phyloP scores from a whole-genome alignment of 1,140 invertebrate species.

The Varroa destructor region DNA sequence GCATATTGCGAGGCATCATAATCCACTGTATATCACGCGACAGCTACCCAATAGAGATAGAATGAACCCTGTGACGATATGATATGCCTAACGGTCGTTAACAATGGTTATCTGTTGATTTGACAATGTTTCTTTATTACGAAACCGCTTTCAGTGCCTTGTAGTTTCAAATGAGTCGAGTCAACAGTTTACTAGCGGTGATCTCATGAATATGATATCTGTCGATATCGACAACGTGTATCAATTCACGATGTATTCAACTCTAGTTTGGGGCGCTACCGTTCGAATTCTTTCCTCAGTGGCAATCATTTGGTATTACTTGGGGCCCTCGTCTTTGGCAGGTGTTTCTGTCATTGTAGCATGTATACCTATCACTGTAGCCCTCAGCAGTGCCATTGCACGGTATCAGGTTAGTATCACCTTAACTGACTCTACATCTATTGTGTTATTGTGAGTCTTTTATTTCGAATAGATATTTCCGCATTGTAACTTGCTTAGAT shows the following conservation, averaged over 20 bases:
- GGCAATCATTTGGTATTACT: conserved; percentile 33
- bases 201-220: conserved; percentile 36
- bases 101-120: too few relatives aligned
- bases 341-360: conserved; percentile 42
- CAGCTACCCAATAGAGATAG: too few relatives aligned
- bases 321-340: conserved; percentile 40
- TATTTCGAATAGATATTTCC: background rate
- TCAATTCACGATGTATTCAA: conserved; percentile 30
- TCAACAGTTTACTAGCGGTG: conserved; percentile 33
- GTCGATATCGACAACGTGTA: conserved; percentile 34
- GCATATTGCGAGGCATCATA: too few relatives aligned
- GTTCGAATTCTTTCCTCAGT: conserved; percentile 32
- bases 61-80: too few relatives aligned
- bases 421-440: background rate
- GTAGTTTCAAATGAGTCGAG: conserved; percentile 30
- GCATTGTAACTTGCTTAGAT: background rate
- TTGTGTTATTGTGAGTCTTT: background rate
- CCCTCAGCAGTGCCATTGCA: conserved; percentile 41
- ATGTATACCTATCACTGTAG: conserved; percentile 42
- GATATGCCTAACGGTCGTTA: too few relatives aligned
- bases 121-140: background rate
- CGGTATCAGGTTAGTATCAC: conserved; percentile 39
- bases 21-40: too few relatives aligned
- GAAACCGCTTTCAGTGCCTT: conserved; percentile 28
- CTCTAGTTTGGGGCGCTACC: conserved; percentile 33